Base-by-base conservation (phyloP, 2,888 invertebrate genomes). In the Torymus aiolomorphi region DNA sequence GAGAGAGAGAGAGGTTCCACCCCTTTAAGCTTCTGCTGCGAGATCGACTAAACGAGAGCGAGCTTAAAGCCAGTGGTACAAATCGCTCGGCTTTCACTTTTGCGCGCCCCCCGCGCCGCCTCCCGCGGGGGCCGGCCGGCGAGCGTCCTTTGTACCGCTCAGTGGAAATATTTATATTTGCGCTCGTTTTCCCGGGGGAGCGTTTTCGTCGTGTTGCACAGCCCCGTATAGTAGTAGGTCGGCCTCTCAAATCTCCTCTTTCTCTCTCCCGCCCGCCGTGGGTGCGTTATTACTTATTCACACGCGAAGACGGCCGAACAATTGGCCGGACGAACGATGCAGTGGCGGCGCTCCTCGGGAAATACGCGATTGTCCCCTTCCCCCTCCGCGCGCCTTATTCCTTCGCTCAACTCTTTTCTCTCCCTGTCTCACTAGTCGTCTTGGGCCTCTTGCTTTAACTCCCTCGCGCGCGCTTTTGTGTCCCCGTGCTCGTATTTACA, bases 161-260 rank as follows among this genome's bases (percentile, higher is more conserved):
- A 86, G 87, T 88, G 82, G 88, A 88, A 88, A 88, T 88, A 88
- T 88, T 88, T 87, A 88, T 88, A 88, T 86, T 86, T 87, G 86
- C n/a, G 59, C 57, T 8, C 10, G 57, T 2, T 1, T 13, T 52
- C 70, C 71, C 71, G 18, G 11, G 59, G 80, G 75, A 77, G 80
- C 82, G 65, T 70, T 67, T 79, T 18, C 42, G 42, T 8, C 42
- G 42, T 42, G 42, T 42, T 42, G 42, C 42, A 42, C 42, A 8
- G 42, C 8, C 8, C 8, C 1, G 42, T 42, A 8, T 42, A 42
- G 42, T 42, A 42, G 8, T 42, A 42, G 42, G 42, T 42, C 42
- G 42, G 42, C 42, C 42, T 42, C 42, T 42, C 42, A 42, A 42
- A 42, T 42, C 42, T 42, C 8, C 42, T 42, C 42, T 42, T 8